Evolutionary conservation across 2,113 vertebrate species (phyloP).

Genomic region (Microtus richardsoni): DNA sequence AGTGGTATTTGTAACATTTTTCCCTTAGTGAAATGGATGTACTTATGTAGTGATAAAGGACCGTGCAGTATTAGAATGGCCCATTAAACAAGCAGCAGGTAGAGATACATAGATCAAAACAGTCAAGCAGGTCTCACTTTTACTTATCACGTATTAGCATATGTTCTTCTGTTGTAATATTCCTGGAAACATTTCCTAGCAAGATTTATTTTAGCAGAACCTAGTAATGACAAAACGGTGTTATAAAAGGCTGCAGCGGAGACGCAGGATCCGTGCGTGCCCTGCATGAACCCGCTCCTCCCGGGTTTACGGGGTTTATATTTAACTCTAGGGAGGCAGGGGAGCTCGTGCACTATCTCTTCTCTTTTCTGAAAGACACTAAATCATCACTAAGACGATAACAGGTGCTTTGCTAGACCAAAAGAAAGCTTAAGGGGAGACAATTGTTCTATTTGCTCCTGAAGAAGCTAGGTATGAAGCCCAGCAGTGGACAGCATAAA

Average conservation of each 20-base stretch:
- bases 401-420: conserved; percentile 12
- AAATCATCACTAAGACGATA: conserved; percentile 52
- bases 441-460: conserved; percentile 39
- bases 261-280: neutral
- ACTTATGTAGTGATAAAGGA: neutral
- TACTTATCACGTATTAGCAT: neutral
- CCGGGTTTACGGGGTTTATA: conserved; percentile 50
- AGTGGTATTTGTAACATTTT: neutral
- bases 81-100: neutral
- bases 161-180: conserved; percentile 16
- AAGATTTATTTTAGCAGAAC: conserved; percentile 26
- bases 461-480: conserved; percentile 28
- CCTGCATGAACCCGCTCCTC: conserved; percentile 30
- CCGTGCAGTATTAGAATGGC: neutral
- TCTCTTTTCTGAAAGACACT: conserved; percentile 51
- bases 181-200: conserved; percentile 43
- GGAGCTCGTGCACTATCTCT: conserved; percentile 41
- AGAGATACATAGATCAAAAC: neutral
- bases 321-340: conserved; percentile 42
- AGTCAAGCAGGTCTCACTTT: conserved; percentile 7
- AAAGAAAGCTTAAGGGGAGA: conserved; percentile 42
- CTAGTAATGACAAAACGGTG: neutral
- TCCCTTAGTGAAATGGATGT: neutral
- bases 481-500: neutral
- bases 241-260: conserved; percentile 25